Conservation (phyloP, 2,888 invertebrate genomes). For the Parascotia fuliginaria region DNA sequence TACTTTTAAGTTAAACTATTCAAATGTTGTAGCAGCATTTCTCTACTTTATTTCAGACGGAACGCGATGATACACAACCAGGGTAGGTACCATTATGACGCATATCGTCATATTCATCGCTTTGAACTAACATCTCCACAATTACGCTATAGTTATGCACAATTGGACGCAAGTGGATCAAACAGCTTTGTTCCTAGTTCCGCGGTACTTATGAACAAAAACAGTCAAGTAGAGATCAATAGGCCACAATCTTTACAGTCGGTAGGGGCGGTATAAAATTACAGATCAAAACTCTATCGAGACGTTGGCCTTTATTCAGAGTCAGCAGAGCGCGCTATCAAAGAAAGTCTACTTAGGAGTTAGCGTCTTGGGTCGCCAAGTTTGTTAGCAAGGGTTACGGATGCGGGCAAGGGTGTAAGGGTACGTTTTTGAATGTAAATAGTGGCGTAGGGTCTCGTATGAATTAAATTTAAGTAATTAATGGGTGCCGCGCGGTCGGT, state of each 20-base stretch:
- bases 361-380: constrained; percentile 82
- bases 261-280: constrained; percentile 83
- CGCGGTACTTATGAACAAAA: constrained; percentile 63
- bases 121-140: constrained; percentile 20
- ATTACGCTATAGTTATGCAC: constrained; percentile 35
- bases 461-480: constrained; percentile 86
- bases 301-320: constrained; percentile 81
- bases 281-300: constrained; percentile 85
- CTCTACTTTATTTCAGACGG: not conserved
- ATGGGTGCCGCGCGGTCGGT: constrained; percentile 61
- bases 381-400: constrained; percentile 80
- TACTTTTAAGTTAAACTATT: no score
- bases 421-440: constrained; percentile 84
- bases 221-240: constrained; percentile 70
- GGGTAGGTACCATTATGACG: constrained; percentile 20
- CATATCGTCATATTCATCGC: no score
- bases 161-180: constrained; percentile 31
- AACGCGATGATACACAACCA: not conserved
- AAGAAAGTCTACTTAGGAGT: constrained; percentile 84
- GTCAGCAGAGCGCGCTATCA: constrained; percentile 83
- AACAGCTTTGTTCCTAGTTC: constrained; percentile 49
- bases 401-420: constrained; percentile 76
- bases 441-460: constrained; percentile 79
- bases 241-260: constrained; percentile 73
- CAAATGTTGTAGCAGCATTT: no score